These are phyloP conservation scores for Malurus cyaneus DNA, from an alignment of 2,113 vertebrate species.

Conservation along the genomic window DNA sequence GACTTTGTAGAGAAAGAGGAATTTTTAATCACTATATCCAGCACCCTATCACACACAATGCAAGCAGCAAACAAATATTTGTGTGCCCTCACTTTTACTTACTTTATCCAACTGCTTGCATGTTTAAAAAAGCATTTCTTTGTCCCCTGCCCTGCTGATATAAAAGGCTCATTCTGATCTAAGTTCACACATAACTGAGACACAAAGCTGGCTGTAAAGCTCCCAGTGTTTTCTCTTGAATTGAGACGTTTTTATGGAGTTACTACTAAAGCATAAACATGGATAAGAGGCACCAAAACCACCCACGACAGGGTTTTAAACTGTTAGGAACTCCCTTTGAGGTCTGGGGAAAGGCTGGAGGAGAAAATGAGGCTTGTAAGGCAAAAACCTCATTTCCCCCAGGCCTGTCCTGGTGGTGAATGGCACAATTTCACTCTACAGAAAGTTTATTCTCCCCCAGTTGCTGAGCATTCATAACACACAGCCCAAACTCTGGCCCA, in stretches of 20 bases:
- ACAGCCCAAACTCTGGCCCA: background rate
- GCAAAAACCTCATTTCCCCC: background rate
- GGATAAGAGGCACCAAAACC: background rate
- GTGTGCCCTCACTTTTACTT: background rate
- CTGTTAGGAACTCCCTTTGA: background rate
- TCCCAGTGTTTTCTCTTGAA: background rate
- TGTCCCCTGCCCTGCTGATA: background rate
- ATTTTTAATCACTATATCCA: background rate
- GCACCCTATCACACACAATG: background rate
- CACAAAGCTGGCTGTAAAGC: background rate
- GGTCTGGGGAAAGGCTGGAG: background rate
- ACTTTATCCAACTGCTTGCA: background rate
- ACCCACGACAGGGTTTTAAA: background rate
- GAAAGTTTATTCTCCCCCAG: background rate
- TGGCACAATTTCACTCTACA: rapidly evolving
- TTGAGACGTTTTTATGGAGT: background rate
- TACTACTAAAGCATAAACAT: background rate
- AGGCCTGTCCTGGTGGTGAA: background rate
- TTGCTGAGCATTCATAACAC: background rate
- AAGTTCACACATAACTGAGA: background rate
- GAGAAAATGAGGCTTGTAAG: background rate
- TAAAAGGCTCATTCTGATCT: background rate
- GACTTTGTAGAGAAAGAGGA: background rate
- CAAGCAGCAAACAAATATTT: background rate
- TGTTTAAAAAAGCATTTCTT: background rate